Evolutionary conservation across 2,113 vertebrate genomes (phyloP), one percentile per base, ranked within the genome.

Genomic region (Prochilodus magdalenae): DNA sequence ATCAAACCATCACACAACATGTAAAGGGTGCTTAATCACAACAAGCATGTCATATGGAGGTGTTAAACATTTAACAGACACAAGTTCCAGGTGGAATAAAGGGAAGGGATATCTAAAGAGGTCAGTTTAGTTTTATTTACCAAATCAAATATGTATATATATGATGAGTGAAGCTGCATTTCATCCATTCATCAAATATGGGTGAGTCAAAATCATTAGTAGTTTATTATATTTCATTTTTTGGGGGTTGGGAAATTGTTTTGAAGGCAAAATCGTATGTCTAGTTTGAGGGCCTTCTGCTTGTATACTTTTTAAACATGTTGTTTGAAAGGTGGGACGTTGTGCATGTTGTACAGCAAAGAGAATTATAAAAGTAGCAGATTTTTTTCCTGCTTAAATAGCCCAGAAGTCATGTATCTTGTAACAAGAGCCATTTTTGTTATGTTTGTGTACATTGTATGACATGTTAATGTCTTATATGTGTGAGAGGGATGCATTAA

Each of bases 351-450:
- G 74, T 55, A 81, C 83, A 66, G 11, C 40, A 60, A 29, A 29
- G 4, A 27, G 4, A 27, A 14, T 20, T 66, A 22, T 51, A 67
- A 10, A 74, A 16, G 53, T 71, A 47, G 30, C 62, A 60, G 71
- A 81, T 22, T 55, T 73, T n/a, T 75, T 27, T 74, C 62, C 77
- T 80, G 63, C 18, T 75, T 18, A 26, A 8, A 53, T 26, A 18
- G n/a, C 18, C 66, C 22, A 26, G 8, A 53, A 12, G 11, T 18
- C 22, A 16, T 65, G 83, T 85, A 85, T 85, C 82, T 87, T 84
- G 85, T 81, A 84, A 82, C 83, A 87, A 87, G 85, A 87, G 7
- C 16, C n/a, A 27, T 79, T 63, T 55, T 44, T 44, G 55, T 36
- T 14, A 18, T 4, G 26, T 75, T 65, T 79, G 1, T 26, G 53